These are phyloP conservation scores for Phania funesta DNA, from an alignment of 2,888 invertebrate species.

Conservation along the genomic window DNA sequence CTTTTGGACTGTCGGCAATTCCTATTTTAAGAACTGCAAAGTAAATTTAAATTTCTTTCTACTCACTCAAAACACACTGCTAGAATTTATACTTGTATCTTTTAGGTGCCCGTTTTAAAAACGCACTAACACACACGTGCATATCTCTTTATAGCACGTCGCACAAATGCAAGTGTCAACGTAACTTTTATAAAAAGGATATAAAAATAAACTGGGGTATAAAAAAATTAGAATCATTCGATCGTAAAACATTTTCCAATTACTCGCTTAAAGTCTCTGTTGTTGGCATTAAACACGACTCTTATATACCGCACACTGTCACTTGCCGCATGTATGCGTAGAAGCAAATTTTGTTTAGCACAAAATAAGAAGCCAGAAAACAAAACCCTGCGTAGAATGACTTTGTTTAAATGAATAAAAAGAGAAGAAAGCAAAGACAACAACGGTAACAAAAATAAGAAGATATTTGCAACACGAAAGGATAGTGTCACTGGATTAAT, in stretches of 20 bases:
- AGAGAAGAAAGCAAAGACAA: background rate
- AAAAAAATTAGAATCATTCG: background rate
- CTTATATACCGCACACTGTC: background rate
- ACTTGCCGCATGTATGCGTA: conserved; percentile 2
- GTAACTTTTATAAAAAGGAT: conserved; percentile 7
- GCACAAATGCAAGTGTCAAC: background rate
- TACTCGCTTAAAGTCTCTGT: conserved; percentile 5
- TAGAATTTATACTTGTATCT: too few species aligned
- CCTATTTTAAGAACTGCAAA: too few species aligned
- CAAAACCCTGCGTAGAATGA: background rate
- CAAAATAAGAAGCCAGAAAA: background rate
- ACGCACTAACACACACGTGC: too few species aligned
- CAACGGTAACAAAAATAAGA: background rate
- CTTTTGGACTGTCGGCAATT: too few species aligned
- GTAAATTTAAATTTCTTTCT: too few species aligned
- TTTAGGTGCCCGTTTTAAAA: too few species aligned
- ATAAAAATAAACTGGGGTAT: background rate
- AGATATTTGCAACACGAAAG: conserved; percentile 16
- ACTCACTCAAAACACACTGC: too few species aligned
- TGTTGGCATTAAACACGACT: background rate
- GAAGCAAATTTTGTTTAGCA: background rate
- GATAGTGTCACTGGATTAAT: conserved; percentile 59
- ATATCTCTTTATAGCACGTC: too few species aligned
- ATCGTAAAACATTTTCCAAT: conserved; percentile 38
- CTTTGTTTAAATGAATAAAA: background rate